A percentile compares a stretch with the other conserved stretches of the same genome.
Conservation (phyloP, 2,113 vertebrate species). For the Pyxicephalus adspersus region DNA sequence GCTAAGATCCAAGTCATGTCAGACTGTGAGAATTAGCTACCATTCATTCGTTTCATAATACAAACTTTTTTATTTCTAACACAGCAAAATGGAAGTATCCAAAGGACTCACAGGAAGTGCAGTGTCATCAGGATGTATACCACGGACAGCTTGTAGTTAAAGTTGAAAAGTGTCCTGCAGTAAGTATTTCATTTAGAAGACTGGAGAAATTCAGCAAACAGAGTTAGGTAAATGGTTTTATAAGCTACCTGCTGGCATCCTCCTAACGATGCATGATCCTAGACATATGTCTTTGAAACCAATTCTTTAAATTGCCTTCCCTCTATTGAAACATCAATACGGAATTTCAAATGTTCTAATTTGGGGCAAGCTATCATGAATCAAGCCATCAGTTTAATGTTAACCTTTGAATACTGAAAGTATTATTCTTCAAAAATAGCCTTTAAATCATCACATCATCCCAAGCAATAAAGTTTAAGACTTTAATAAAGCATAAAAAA, state of each 20-base stretch:
- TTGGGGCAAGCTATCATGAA: conserved; percentile 49
- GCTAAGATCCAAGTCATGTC: conserved; percentile 32
- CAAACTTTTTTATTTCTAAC: conserved; percentile 32
- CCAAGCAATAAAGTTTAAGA: conserved; percentile 48
- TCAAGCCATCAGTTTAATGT: conserved; percentile 60
- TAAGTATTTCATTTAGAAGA: conserved; percentile 70
- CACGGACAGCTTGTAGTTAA: conserved; percentile 67
- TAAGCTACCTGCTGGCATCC: conserved; percentile 70
- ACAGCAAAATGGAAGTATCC: conserved; percentile 62
- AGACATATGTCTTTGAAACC: conserved; percentile 63
- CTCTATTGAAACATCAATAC: conserved; percentile 68
- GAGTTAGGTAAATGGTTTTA: conserved; percentile 69
- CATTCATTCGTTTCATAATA: conserved; percentile 43
- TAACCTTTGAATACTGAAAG: conserved; percentile 55
- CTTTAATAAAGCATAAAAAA: background rate
- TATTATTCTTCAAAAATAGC: conserved; percentile 32
- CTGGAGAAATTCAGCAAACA: conserved; percentile 66
- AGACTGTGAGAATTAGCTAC: conserved; percentile 37
- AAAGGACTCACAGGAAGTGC: conserved; percentile 68
- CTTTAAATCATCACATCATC: conserved; percentile 58
- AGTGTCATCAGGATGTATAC: conserved; percentile 65
- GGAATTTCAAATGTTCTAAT: conserved; percentile 59
- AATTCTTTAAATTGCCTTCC: conserved; percentile 66
- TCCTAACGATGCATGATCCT: conserved; percentile 65
- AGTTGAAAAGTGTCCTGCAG: conserved; percentile 72